Evolutionary conservation across 2,888 invertebrate genomes (phyloP).

Genomic region (Loripinus fragilis): DNA sequence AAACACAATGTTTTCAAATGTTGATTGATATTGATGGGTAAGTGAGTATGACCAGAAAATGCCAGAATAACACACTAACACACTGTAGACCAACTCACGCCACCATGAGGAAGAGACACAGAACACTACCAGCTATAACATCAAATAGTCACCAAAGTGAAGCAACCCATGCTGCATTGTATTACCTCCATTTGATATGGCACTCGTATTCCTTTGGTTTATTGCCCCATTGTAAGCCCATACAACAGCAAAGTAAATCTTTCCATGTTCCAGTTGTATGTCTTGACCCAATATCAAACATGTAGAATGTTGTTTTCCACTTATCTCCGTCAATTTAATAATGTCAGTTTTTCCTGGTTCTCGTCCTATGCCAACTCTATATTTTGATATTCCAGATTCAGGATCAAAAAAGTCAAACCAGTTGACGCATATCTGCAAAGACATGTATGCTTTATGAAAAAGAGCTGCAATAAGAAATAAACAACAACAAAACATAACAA

Average conservation of each 20-base stretch:
- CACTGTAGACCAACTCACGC: no score
- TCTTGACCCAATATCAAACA: not conserved
- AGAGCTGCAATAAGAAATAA: no score
- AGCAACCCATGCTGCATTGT: no score
- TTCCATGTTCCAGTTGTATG: constrained; percentile 3
- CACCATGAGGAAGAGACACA: no score
- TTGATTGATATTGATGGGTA: no score
- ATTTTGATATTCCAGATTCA: constrained; percentile 63
- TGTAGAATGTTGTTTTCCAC: not conserved
- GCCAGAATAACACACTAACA: no score
- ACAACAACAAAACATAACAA: no score
- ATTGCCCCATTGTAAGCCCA: constrained; percentile 28
- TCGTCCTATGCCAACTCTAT: not conserved
- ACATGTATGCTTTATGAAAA: no score
- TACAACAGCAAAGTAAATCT: constrained; percentile 20
- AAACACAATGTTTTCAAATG: no score
- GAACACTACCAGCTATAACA: no score
- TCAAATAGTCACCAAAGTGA: no score
- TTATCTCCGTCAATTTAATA: not conserved
- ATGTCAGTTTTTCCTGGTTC: not conserved
- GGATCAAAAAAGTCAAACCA: constrained; percentile 71
- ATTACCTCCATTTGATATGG: constrained; percentile 30
- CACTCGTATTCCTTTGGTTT: constrained; percentile 18
- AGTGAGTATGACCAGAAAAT: no score
- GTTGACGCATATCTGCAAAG: constrained; percentile 69